Conservation (phyloP, 2,797 vertebrate species). For the Huso huso region DNA sequence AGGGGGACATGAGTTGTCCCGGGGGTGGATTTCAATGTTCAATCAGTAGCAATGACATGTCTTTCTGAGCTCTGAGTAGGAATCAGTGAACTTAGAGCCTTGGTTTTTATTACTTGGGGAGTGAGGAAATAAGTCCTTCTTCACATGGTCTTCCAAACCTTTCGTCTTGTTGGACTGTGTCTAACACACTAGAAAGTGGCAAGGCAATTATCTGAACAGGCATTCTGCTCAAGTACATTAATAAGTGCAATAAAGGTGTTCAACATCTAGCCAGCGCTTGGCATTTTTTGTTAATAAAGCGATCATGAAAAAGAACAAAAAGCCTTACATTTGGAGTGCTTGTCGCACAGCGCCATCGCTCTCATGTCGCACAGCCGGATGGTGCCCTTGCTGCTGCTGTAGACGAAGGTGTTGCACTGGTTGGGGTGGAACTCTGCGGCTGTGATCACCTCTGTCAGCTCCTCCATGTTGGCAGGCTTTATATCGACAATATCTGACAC, state of each 20-base stretch:
- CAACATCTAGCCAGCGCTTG: too few species aligned
- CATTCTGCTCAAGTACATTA: too few species aligned
- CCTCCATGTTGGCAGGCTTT: slow-evolving; percentile 96
- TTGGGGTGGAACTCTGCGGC: slow-evolving; percentile 93
- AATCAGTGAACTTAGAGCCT: neutral
- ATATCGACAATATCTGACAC: slow-evolving; percentile 93
- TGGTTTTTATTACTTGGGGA: neutral
- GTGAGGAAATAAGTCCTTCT: neutral
- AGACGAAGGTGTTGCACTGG: slow-evolving; percentile 95
- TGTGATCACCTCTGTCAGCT: slow-evolving; percentile 94
- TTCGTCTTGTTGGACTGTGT: neutral
- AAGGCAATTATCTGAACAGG: neutral
- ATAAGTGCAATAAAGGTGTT: too few species aligned
- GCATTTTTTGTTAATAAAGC: too few species aligned
- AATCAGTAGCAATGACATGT: too few species aligned
- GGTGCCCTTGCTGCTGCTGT: slow-evolving; percentile 98
- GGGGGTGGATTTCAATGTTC: too few species aligned
- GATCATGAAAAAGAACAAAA: too few species aligned
- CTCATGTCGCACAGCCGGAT: slow-evolving; percentile 97
- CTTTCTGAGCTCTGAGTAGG: neutral
- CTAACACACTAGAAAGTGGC: neutral
- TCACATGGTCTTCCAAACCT: neutral
- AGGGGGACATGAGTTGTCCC: too few species aligned
- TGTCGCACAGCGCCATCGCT: slow-evolving; percentile 81
- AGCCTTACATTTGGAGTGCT: slow-evolving; percentile 89